phyloP scores from a whole-genome alignment of 2,113 vertebrate genomes.

The Azemiops feae region DNA sequence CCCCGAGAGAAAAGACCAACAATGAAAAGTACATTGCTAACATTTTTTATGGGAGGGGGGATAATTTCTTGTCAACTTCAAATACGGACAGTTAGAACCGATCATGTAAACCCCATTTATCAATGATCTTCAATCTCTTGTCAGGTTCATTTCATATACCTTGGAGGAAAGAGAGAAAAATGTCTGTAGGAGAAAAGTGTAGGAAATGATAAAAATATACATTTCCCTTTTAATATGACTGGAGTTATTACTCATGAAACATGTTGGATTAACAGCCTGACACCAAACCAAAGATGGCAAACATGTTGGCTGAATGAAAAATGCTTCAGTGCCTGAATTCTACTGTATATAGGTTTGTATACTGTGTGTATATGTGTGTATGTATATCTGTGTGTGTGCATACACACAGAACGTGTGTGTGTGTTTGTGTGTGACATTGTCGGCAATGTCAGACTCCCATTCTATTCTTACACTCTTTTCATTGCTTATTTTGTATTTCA shows the following conservation, averaged over 20 bases:
- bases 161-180: neutral
- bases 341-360: neutral
- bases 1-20: neutral
- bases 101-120: neutral
- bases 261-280: slow-evolving; percentile 17
- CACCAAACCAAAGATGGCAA: neutral
- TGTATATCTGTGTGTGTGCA: neutral
- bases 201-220: slow-evolving; percentile 4
- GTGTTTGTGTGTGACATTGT: neutral
- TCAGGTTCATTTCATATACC: neutral
- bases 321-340: neutral
- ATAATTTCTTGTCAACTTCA: neutral
- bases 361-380: neutral
- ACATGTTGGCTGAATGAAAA: slow-evolving; percentile 11
- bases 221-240: slow-evolving; percentile 11
- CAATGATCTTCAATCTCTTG: neutral
- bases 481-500: neutral
- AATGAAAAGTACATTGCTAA: neutral
- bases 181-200: neutral
- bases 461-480: neutral
- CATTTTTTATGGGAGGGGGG: neutral
- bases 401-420: neutral
- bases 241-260: slow-evolving; percentile 6
- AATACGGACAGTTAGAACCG: neutral
- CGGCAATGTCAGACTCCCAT: neutral